Conservation (phyloP, 1,140 invertebrate genomes). For the Pteromalus puparum region DNA sequence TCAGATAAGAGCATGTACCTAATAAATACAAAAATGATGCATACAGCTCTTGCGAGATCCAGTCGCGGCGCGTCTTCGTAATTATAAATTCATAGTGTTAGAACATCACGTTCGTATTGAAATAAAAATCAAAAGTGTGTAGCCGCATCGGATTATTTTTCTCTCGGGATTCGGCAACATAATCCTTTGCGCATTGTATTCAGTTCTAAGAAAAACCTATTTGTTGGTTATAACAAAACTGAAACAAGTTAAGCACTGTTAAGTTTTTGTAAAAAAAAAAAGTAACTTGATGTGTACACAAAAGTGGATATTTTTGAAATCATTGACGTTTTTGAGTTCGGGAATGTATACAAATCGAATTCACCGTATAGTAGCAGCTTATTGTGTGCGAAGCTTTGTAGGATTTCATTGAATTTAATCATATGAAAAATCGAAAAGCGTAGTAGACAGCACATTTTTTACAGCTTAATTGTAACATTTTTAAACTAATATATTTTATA, state of each 20-base stretch:
- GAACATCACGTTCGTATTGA: background rate
- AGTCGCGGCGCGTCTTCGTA: background rate
- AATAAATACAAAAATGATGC: conserved; percentile 16
- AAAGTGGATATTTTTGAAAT: conserved; percentile 14
- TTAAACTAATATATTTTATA: conserved; percentile 43
- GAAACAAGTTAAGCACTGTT: background rate
- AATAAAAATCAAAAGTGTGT: conserved; percentile 23
- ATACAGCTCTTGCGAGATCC: background rate
- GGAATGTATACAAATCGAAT: background rate
- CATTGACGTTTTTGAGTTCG: background rate
- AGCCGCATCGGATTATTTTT: background rate
- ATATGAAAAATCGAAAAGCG: background rate
- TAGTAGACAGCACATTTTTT: conserved; percentile 23
- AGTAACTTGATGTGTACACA: background rate
- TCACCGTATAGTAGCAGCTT: background rate
- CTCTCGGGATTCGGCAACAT: background rate
- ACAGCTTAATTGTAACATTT: conserved; percentile 39
- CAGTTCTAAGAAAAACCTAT: background rate
- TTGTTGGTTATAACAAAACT: background rate
- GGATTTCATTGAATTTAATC: conserved; percentile 11
- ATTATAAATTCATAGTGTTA: conserved; percentile 23
- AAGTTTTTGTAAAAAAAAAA: conserved; percentile 25
- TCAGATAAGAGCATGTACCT: conserved; percentile 37
- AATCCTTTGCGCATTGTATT: background rate
- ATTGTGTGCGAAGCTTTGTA: background rate